Evolutionary conservation across 2,888 invertebrate genomes (phyloP), one percentile per base, ranked within the genome.

Genomic region (Ochlodes sylvanus): DNA sequence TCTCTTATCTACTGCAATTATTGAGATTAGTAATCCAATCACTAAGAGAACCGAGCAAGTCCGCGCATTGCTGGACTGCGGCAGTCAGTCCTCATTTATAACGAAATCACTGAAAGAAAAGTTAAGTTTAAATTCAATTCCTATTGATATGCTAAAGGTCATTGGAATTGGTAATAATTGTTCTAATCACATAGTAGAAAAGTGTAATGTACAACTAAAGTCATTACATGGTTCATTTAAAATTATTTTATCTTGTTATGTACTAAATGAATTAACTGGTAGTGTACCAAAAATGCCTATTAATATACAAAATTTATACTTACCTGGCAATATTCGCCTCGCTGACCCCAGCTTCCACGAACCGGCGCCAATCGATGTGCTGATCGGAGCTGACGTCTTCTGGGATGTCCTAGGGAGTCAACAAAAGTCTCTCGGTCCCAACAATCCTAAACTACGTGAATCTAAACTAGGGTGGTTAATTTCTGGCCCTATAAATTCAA

Each of bases 381-480:
- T 73, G 0, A 70, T 73, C 6, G 72, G 75, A 9, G 71, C 73
- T 12, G 73, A 75, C 27, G 10, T 73, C n/a, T 75, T 71, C 50
- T 75, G 73, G 76, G 75, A 76, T 14, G 63, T 77, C 9, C 7
- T 77, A 52, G 73, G 73, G 5, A 55, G 47, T 42, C 71, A 79
- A 2, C 72, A 76, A 19, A 10, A 9, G 42, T 69, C 72, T 3
- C 47, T 79, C 7, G 76, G 77, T 21, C 19, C 57, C 0, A 56
- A 71, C 2, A 70, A 55, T 15, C 73, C 76, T n/a, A 72, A 68
- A 5, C 52, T 77, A 15, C 57, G 57, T 52, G 72, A 52, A 15
- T 63, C 78, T 0, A n/a, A 73, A 1, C 32, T 78, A 14, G 77
- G 78, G 7, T 79, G 77, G 78, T 9, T 78, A 19, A 61, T 79